A percentile compares a stretch with the other conserved stretches of the same genome.
phyloP scores from a whole-genome alignment of 2,888 invertebrate genomes.

The Drosophila quinaria region DNA sequence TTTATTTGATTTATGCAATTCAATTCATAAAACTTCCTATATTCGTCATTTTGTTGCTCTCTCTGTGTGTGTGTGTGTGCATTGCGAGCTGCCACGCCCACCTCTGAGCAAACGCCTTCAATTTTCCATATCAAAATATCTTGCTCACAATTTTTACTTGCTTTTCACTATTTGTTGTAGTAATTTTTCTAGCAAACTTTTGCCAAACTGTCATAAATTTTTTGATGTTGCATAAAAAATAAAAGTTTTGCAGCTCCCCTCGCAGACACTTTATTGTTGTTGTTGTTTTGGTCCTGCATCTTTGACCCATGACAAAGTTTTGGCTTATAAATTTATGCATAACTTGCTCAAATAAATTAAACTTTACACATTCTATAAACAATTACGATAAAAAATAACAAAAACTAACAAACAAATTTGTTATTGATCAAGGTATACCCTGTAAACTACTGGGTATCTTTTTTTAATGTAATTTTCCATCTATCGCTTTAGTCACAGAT shows the following conservation, averaged over 20 bases:
- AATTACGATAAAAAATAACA: conserved; percentile 33
- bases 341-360: conserved; percentile 79
- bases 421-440: conserved; percentile 9
- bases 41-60: conserved; percentile 50
- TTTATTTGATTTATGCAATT: conserved; percentile 80
- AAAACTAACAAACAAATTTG: conserved; percentile 42
- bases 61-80: conserved; percentile 12
- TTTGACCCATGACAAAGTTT: conserved; percentile 66
- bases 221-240: conserved; percentile 71
- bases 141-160: conserved; percentile 40
- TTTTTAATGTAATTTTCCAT: conserved; percentile 12
- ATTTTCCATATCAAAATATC: conserved; percentile 33
- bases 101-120: conserved; percentile 52
- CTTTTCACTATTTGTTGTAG: conserved; percentile 50
- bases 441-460: conserved; percentile 4
- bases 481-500: background rate
- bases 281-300: conserved; percentile 43
- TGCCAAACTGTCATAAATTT: conserved; percentile 81
- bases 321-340: conserved; percentile 81
- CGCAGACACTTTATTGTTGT: conserved; percentile 17
- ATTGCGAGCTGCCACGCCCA: conserved; percentile 54
- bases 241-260: conserved; percentile 55
- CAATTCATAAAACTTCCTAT: conserved; percentile 79
- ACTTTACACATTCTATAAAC: conserved; percentile 59
- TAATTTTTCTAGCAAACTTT: conserved; percentile 66